Percentiles rank a stretch among this genome's conserved stretches.
These are phyloP conservation scores for Lepidurus apus DNA, from an alignment of 1,140 invertebrate species.

Conservation along the genomic window DNA sequence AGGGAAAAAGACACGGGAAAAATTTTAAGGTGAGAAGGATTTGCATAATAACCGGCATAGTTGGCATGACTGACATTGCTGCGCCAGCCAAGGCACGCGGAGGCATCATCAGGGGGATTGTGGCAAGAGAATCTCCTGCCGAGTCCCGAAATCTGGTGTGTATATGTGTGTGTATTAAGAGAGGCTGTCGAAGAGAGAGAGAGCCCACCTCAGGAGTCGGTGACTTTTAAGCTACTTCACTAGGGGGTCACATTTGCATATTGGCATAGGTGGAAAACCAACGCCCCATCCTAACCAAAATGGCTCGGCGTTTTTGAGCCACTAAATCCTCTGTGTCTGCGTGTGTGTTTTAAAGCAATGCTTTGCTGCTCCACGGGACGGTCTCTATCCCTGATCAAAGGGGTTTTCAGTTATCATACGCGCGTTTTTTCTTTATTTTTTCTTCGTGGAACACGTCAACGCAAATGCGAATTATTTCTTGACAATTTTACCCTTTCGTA, in stretches of 20 bases:
- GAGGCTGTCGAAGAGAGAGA: slow-evolving; percentile 17
- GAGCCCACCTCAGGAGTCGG: slow-evolving; percentile 16
- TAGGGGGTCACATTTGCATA: slow-evolving; percentile 21
- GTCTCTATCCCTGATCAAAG: neutral
- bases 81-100: slow-evolving; percentile 11
- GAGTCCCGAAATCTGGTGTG: neutral
- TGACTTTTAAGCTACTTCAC: slow-evolving; percentile 22
- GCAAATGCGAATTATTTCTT: too few species aligned
- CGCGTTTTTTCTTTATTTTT: too few species aligned
- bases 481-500: too few species aligned
- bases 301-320: neutral
- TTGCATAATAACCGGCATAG: slow-evolving; percentile 22
- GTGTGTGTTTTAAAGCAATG: neutral
- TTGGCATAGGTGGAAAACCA: slow-evolving; percentile 1
- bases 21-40: slow-evolving; percentile 16
- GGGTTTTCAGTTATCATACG: neutral
- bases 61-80: slow-evolving; percentile 21
- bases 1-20: neutral
- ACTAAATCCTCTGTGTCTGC: neutral
- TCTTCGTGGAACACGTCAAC: too few species aligned
- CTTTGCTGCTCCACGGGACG: neutral
- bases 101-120: slow-evolving; percentile 17
- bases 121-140: slow-evolving; percentile 20
- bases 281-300: slow-evolving; percentile 12
- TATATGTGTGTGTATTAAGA: slow-evolving; percentile 15